A percentile compares a stretch with the other conserved stretches of the same genome.
Conservation (phyloP, 2,888 invertebrate genomes). For the Aleiodes alternator region DNA sequence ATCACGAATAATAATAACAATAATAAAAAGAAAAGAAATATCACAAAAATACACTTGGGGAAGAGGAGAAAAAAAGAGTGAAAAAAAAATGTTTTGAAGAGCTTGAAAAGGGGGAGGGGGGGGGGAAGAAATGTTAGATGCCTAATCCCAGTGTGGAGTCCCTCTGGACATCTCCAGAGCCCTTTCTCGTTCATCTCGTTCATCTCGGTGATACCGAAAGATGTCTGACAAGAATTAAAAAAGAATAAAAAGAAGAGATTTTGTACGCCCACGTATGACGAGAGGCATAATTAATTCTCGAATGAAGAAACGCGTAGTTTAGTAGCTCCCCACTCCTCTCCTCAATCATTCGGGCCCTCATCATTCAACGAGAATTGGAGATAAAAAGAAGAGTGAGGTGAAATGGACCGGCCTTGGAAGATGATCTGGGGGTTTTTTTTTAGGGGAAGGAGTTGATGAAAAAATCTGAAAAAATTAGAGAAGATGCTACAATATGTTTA, state of each 20-base stretch:
- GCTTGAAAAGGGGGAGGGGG: constrained; percentile 6
- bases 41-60: no score
- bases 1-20: no score
- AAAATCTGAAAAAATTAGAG: no score
- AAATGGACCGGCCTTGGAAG: no score
- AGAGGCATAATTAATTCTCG: constrained; percentile 61
- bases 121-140: constrained; percentile 33
- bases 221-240: constrained; percentile 11
- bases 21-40: no score
- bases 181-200: constrained; percentile 8
- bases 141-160: constrained; percentile 26
- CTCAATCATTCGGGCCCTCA: constrained; percentile 4
- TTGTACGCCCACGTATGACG: constrained; percentile 46
- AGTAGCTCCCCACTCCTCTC: no score
- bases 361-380: neutral
- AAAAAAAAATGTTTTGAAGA: constrained; percentile 31
- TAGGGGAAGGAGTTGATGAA: no score
- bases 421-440: no score
- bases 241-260: constrained; percentile 36
- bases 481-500: no score
- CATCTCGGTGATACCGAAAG: neutral
- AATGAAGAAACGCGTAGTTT: constrained; percentile 27
- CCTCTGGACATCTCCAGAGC: neutral
- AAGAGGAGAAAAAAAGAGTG: neutral
- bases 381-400: no score